Percentiles rank a stretch among this genome's conserved stretches.
phyloP scores from a whole-genome alignment of 2,797 vertebrate species.

The Phylloscopus collybita region DNA sequence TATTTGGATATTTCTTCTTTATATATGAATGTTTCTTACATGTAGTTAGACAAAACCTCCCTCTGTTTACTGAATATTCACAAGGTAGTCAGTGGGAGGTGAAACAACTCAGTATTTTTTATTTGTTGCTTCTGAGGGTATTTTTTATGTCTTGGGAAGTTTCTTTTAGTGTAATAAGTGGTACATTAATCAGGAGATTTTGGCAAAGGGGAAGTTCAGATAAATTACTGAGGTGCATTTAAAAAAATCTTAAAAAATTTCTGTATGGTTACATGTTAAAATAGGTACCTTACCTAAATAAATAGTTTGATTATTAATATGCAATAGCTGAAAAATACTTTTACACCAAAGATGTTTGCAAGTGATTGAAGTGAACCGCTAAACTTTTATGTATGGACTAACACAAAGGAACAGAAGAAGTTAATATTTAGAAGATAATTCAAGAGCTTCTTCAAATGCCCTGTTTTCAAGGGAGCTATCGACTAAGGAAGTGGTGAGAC shows the following conservation, averaged over 20 bases:
- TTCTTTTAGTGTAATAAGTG: neutral
- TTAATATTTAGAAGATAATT: neutral
- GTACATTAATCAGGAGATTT: neutral
- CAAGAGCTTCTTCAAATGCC: neutral
- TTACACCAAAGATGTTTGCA: neutral
- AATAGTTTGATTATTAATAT: neutral
- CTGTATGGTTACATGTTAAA: neutral
- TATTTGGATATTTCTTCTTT: neutral
- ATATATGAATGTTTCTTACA: neutral
- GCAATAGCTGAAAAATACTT: neutral
- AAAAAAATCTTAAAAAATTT: neutral
- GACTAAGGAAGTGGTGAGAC: neutral
- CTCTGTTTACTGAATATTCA: neutral
- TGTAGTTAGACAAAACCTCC: neutral
- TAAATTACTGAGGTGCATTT: neutral
- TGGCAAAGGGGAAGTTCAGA: neutral
- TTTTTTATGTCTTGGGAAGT: neutral
- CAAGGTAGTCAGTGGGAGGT: neutral
- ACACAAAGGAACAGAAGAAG: neutral
- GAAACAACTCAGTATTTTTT: neutral
- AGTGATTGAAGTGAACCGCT: neutral
- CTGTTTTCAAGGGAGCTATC: neutral
- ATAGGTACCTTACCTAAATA: neutral
- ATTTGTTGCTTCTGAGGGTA: neutral
- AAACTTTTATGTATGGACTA: neutral